These are phyloP conservation scores for Phalacrocorax carbo DNA, from an alignment of 2,113 vertebrate species.

Conservation along the genomic window DNA sequence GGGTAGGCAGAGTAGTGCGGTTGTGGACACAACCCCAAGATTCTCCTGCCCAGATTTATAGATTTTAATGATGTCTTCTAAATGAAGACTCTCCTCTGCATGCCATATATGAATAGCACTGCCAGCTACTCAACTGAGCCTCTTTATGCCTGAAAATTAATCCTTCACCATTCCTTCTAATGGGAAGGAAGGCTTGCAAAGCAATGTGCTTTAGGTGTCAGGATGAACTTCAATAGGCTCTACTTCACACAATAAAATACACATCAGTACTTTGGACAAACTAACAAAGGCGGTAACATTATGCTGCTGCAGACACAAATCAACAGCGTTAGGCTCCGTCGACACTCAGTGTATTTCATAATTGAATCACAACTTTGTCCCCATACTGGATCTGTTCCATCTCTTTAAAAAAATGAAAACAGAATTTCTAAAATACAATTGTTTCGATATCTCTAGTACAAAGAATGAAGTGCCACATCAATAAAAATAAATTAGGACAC, in stretches of 20 bases:
- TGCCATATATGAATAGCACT: neutral
- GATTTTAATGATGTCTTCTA: neutral
- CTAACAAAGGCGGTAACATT: neutral
- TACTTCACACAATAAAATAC: neutral
- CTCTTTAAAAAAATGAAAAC: neutral
- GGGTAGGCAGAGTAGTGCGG: neutral
- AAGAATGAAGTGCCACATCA: neutral
- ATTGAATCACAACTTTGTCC: neutral
- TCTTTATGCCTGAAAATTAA: accelerated
- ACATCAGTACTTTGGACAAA: neutral
- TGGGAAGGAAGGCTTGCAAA: neutral
- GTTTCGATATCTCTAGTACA: neutral
- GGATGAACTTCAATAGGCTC: neutral
- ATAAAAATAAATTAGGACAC: neutral
- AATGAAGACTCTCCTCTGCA: neutral
- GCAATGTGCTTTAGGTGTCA: neutral
- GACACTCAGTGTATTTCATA: neutral
- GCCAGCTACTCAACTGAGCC: neutral
- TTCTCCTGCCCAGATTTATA: neutral
- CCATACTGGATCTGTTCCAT: neutral
- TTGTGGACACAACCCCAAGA: accelerated
- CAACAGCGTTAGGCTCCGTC: neutral
- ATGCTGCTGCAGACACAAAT: neutral
- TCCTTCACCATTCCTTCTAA: neutral
- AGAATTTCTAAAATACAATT: neutral